Evolutionary conservation across 1,140 invertebrate genomes (phyloP), one percentile per base, ranked within the genome.

Genomic region (Portunus trituberculatus): DNA sequence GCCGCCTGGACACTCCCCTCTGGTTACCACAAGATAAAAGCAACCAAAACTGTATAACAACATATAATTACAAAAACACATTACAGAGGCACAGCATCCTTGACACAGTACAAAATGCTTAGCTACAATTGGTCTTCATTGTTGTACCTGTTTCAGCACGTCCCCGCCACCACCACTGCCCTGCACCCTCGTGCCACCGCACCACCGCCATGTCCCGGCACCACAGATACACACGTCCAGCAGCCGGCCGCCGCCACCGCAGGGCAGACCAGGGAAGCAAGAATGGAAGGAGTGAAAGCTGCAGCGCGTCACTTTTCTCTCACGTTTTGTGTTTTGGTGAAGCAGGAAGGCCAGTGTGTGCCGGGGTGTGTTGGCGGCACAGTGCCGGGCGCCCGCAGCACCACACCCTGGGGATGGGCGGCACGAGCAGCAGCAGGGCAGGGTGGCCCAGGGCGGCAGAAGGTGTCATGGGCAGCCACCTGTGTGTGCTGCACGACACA

Each of bases 1-100:
- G 8, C 52, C 12, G 20, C 67, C 67, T 20, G 52, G 52, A 20
- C 52, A 59, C 52, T 14, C 67, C 67, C 67, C n/a, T 76, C 67
- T 76, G 67, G 67, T 76, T 76, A 76, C 67, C 67, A 10, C 52
- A 76, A 76, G 67, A 76, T 20, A 76, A 76, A 76, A 76, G 67
- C 67, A 76, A 76, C 67, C 67, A 76, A 76, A 76, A 76, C 67
- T 76, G 67, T 76, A 76, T 76, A 76, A 76, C 67, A 76, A 76
- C 67, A 76, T 76, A n/a, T 76, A 76, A 76, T 76, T 76, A 76
- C 67, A 76, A 76, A 76, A 76, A 76, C 20, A 76, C 67, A 76
- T 12, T 76, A 76, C 67, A 59, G 52, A 59, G 52, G 52, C 52
- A 76, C 67, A 76, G 67, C 67, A 76, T 76, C 67, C 67, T 76